Base-by-base conservation (phyloP, 2,888 invertebrate genomes). In the Nemurella pictetii region DNA sequence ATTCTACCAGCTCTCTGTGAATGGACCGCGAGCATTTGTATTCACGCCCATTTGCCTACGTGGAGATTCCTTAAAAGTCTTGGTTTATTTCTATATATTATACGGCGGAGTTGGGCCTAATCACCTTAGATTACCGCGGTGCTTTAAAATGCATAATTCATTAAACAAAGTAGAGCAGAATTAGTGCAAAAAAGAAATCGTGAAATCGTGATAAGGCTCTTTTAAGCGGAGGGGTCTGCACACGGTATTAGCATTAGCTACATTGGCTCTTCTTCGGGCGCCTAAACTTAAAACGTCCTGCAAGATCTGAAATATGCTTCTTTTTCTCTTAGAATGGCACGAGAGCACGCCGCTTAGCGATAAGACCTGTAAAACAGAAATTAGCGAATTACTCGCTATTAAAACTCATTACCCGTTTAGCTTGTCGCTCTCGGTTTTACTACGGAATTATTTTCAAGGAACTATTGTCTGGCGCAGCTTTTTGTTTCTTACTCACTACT, bases 121-220 rank as follows among this genome's bases (percentile, higher is more conserved):
- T 82, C 82, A 28, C 72, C 55, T 82, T 55, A 72, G 72, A 82
- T 82, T 82, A 82, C 82, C 55, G 36, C 32, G 36, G 26, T 80
- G 26, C 78, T 78, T 78, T 78, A 3, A 27, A 75, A 80, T 80
- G 80, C 36, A 35, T 80, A 35, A 80, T 80, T 80, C 80, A 80
- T 80, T 35, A 32, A 4, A 35, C 36, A 32, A 80, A 80, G 80
- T 80, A 26, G 35, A 32, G 80, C 80, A 30, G 32, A 80, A 80
- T 80, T 80, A 80, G 80, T 36, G 4, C 15, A 20, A 20, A 55
- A 55, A 80, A 80, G 32, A 80, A 80, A 30, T 80, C 80, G 4
- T 80, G 32, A 80, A 80, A 30, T 80, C 80, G 4, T 80, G 80
- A 80, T 80, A 80, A 80, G 35, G 80, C 78, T 25, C 29, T 7